phyloP scores from a whole-genome alignment of 2,888 invertebrate genomes.

The Masnerella sp. region DNA sequence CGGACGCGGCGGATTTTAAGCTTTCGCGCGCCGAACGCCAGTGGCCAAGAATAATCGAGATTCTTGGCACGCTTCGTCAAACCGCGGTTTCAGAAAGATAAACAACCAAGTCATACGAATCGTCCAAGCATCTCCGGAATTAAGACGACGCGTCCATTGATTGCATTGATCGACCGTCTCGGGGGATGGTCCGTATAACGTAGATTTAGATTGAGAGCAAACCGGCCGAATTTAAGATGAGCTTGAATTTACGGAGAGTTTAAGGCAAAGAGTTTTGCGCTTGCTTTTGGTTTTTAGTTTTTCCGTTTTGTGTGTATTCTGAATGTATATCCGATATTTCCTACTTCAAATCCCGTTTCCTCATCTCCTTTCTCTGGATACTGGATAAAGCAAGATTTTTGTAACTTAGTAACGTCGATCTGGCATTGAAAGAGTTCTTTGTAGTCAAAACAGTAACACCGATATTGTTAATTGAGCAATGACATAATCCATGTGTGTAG shows the following conservation, averaged over 20 bases:
- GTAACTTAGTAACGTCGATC: slow-evolving; percentile 66
- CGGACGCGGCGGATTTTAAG: slow-evolving; percentile 44
- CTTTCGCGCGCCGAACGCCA: slow-evolving; percentile 31
- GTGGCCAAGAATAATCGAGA: slow-evolving; percentile 51
- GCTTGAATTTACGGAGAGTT: background rate
- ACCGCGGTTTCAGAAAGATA: slow-evolving; percentile 35
- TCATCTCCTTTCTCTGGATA: slow-evolving; percentile 27
- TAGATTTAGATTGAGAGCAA: slow-evolving; percentile 24
- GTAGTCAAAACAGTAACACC: slow-evolving; percentile 59
- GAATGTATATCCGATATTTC: slow-evolving; percentile 31
- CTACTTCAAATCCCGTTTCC: slow-evolving; percentile 2
- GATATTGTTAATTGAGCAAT: slow-evolving; percentile 49
- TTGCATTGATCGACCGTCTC: slow-evolving; percentile 20
- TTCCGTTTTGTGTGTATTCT: slow-evolving; percentile 29
- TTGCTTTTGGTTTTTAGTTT: slow-evolving; percentile 35
- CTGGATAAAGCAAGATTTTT: slow-evolving; percentile 67
- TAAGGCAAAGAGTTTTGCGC: slow-evolving; percentile 7
- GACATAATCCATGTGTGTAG: slow-evolving; percentile 49
- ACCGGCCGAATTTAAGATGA: slow-evolving; percentile 48
- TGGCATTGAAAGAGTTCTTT: slow-evolving; percentile 54
- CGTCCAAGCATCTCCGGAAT: slow-evolving; percentile 46
- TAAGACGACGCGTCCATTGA: slow-evolving; percentile 33
- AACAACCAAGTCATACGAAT: slow-evolving; percentile 41
- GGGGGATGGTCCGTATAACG: slow-evolving; percentile 14
- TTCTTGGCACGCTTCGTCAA: slow-evolving; percentile 51